Evolutionary conservation across 2,113 vertebrate genomes (phyloP).

Genomic region (Ranitomeya imitator): DNA sequence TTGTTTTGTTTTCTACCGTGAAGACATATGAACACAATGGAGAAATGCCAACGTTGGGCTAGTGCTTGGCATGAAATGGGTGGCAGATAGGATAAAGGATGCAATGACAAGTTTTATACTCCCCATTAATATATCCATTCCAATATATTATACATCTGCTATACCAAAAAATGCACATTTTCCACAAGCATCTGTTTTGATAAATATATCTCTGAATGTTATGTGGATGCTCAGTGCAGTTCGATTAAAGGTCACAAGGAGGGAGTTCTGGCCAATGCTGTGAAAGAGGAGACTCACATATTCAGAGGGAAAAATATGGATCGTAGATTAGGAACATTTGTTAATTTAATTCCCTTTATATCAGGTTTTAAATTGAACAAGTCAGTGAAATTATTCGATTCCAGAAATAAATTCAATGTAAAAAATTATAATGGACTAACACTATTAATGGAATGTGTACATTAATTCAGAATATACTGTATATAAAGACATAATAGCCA

Average conservation of each 20-base stretch:
- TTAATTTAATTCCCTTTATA: constrained; percentile 7
- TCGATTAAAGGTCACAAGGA: constrained; percentile 17
- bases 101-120: neutral
- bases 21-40: neutral
- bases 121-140: neutral
- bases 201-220: neutral
- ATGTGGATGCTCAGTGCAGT: neutral
- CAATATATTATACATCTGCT: neutral
- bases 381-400: neutral
- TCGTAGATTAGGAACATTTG: constrained; percentile 17
- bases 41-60: neutral
- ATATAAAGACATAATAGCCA: neutral
- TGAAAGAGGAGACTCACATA: constrained; percentile 15
- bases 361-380: neutral
- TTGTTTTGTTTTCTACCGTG: neutral
- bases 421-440: neutral
- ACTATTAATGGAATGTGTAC: neutral
- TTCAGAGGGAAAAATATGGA: constrained; percentile 11
- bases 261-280: neutral
- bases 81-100: neutral
- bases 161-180: neutral
- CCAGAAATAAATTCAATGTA: neutral
- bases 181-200: constrained; percentile 3
- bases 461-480: no score
- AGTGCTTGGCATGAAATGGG: neutral